Percentiles rank a stretch among this genome's conserved stretches.
phyloP scores from a whole-genome alignment of 2,113 vertebrate species.

The Macroglossus sobrinus region DNA sequence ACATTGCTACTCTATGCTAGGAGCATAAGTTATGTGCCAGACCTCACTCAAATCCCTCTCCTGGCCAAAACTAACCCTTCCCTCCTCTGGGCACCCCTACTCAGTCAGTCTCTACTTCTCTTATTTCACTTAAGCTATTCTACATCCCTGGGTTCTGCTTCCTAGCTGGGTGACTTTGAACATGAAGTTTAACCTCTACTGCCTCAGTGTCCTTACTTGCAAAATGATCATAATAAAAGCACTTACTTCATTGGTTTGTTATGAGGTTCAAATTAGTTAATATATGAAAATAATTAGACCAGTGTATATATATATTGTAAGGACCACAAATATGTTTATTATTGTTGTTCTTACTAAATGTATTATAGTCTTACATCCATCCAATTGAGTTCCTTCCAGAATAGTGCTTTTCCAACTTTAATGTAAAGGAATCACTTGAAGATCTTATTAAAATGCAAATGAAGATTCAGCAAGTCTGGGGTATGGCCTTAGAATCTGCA shows the following conservation, averaged over 20 bases:
- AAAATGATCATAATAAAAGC: neutral
- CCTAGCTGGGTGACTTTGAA: neutral
- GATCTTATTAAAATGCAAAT: neutral
- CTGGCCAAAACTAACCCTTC: neutral
- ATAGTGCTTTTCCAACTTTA: neutral
- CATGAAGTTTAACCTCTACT: neutral
- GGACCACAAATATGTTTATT: neutral
- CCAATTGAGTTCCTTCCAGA: neutral
- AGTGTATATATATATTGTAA: neutral
- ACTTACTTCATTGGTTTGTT: neutral
- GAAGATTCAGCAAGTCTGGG: neutral
- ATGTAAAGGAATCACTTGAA: neutral
- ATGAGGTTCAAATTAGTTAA: neutral
- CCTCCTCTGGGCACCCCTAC: no score
- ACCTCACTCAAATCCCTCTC: neutral
- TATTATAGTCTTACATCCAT: neutral
- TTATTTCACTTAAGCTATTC: neutral
- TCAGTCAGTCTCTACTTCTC: neutral
- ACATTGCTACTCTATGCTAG: neutral
- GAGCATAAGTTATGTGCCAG: neutral
- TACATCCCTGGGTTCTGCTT: neutral
- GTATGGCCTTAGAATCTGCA: neutral
- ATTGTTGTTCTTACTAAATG: neutral
- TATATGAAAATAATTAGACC: neutral
- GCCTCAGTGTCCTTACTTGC: neutral